Evolutionary conservation across 2,113 vertebrate genomes (phyloP), one percentile per base, ranked within the genome.

Genomic region (Drymodes brunneopygia): DNA sequence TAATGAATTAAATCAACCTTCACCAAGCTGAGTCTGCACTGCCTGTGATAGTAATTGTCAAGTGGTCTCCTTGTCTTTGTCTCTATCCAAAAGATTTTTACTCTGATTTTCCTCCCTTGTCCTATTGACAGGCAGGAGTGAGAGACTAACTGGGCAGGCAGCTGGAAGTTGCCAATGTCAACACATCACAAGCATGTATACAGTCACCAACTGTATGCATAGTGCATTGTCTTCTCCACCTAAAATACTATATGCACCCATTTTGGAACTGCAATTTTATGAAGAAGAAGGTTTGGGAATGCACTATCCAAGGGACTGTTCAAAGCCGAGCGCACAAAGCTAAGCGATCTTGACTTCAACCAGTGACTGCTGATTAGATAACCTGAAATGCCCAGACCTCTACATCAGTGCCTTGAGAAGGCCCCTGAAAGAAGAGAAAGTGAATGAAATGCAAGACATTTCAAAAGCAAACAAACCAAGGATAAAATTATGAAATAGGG

Each of bases 1-100:
- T 22, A 58, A 73, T 45, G 58, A 50, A 33, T 72, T 72, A 57
- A 65, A 72, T 81, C 66, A 51, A 33, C 33, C 8, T 44, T 81
- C 0, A 0, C 6, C 42, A 36, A 33, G 2, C 8, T 36, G 11
- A 62, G 51, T 36, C 25, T 88, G 14, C 33, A 4, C 33, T 88
- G 31, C 51, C 27, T 65, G 19, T 58, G 51, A 33, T 11, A 12
- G 5, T 36, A 47, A 36, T 38, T 44, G 33, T 31, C 31, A 50
- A 65, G 14, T 44, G 15, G 36, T 36, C 18, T 58, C 35, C 21
- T 42, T 27, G 31, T 23, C 44, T 50, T 80, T 62, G 17, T 35
- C 31, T 35, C 29, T 65, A 28, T 33, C 16, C 11, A 65, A 50
- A 71, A 65, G 11, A 11, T 50, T 88, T 72, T 50, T 45, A 3